These are phyloP conservation scores for Salvelinus namaycush DNA, from an alignment of 2,113 vertebrate species.

Conservation along the genomic window DNA sequence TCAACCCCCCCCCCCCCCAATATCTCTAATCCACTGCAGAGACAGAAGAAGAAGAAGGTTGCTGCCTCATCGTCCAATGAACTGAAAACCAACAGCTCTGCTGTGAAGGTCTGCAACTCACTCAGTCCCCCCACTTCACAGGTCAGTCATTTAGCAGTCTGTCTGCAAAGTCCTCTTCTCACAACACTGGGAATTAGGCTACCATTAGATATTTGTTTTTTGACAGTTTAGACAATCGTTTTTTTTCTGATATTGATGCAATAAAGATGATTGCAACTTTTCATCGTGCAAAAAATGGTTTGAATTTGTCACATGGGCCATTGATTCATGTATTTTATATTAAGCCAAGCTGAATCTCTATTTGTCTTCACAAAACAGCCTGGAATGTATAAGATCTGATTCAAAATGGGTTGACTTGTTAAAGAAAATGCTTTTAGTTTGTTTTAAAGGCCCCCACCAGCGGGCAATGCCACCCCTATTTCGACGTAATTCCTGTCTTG, in stretches of 20 bases:
- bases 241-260: too few species aligned
- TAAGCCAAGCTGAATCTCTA: not conserved
- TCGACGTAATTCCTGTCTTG: too few species aligned
- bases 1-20: not conserved
- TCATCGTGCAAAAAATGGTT: not conserved
- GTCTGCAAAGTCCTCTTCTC: not conserved
- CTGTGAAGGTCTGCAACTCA: conserved; percentile 18
- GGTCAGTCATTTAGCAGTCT: conserved; percentile 28
- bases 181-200: not conserved
- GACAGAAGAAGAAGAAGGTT: not conserved
- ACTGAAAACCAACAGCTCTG: conserved; percentile 51
- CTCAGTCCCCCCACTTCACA: conserved; percentile 19
- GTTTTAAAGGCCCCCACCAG: too few species aligned
- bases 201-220: too few species aligned
- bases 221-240: too few species aligned
- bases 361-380: not conserved
- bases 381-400: not conserved
- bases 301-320: not conserved
- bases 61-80: conserved; percentile 35
- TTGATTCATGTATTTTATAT: not conserved
- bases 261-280: not conserved
- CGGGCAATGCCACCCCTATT: too few species aligned
- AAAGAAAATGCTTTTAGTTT: too few species aligned
- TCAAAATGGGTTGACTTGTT: not conserved
- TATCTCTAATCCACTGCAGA: conserved; percentile 15